phyloP scores from a whole-genome alignment of 2,113 vertebrate species.

The Laticauda laticaudata region DNA sequence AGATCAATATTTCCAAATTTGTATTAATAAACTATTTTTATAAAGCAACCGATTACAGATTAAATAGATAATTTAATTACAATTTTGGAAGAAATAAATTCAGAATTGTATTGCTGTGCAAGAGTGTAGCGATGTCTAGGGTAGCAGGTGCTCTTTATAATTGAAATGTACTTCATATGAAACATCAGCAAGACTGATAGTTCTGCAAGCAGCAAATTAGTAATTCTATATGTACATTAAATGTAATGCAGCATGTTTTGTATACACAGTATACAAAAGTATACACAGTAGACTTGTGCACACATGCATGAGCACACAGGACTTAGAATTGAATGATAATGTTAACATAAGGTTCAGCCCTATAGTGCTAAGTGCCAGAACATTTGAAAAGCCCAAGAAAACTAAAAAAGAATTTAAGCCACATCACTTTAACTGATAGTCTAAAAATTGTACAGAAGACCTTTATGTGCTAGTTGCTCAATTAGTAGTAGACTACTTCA shows the following conservation, averaged over 20 bases:
- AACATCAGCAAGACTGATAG: not conserved
- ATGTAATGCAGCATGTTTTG: not conserved
- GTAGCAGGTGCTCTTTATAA: not conserved
- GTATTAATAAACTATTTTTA: conserved; percentile 7
- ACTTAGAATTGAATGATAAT: not conserved
- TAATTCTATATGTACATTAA: not conserved
- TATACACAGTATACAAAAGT: too few species aligned
- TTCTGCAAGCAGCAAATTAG: not conserved
- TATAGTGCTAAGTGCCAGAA: not conserved
- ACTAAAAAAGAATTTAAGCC: not conserved
- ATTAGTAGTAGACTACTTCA: not conserved
- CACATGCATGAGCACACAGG: not conserved
- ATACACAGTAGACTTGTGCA: not conserved
- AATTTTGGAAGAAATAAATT: not conserved
- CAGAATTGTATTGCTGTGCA: not conserved
- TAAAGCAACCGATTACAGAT: not conserved
- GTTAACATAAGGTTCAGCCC: not conserved
- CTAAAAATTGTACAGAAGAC: not conserved
- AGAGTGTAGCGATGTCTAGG: not conserved
- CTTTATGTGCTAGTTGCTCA: not conserved
- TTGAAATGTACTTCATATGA: not conserved
- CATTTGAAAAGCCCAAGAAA: not conserved
- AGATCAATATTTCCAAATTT: not conserved
- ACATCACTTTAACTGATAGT: not conserved
- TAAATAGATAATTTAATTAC: too few species aligned